A percentile compares a stretch with the other conserved stretches of the same genome.
Evolutionary conservation across 2,888 invertebrate species (phyloP).

Genomic region (Athetis lepigone): DNA sequence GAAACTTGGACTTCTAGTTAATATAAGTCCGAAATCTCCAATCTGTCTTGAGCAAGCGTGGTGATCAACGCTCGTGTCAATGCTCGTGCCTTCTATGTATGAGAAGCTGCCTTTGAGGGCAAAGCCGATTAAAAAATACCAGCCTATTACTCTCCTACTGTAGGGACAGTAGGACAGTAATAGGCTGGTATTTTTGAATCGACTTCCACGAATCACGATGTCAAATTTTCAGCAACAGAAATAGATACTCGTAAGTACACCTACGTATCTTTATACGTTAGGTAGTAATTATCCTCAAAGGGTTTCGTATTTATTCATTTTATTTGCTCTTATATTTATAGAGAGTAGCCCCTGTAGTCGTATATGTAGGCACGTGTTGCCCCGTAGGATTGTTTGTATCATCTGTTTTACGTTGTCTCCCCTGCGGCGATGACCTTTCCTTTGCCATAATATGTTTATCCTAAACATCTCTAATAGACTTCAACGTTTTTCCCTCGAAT

Average conservation of each 20-base stretch:
- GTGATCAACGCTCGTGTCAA: too few relatives aligned
- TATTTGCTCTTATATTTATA: slow-evolving; percentile 38
- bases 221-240: slow-evolving; percentile 2
- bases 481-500: slow-evolving; percentile 33
- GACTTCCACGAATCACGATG: neutral
- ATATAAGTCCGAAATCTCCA: too few relatives aligned
- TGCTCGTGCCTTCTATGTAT: too few relatives aligned
- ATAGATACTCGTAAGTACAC: neutral
- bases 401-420: slow-evolving; percentile 65
- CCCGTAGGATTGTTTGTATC: slow-evolving; percentile 57
- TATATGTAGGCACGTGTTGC: slow-evolving; percentile 44
- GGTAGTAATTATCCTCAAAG: slow-evolving; percentile 26
- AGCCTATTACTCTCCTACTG: too few relatives aligned
- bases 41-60: too few relatives aligned
- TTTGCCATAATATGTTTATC: slow-evolving; percentile 53
- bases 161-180: too few relatives aligned
- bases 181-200: too few relatives aligned
- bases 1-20: too few relatives aligned
- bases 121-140: too few relatives aligned
- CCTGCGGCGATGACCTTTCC: slow-evolving; percentile 62
- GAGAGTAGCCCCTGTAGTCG: slow-evolving; percentile 29
- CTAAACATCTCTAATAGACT: slow-evolving; percentile 46
- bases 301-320: slow-evolving; percentile 32
- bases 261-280: slow-evolving; percentile 10
- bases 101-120: too few relatives aligned